Percentiles rank a stretch among this genome's conserved stretches.
Evolutionary conservation across 1,140 invertebrate species (phyloP).

Genomic region (Sinonovacula constricta): DNA sequence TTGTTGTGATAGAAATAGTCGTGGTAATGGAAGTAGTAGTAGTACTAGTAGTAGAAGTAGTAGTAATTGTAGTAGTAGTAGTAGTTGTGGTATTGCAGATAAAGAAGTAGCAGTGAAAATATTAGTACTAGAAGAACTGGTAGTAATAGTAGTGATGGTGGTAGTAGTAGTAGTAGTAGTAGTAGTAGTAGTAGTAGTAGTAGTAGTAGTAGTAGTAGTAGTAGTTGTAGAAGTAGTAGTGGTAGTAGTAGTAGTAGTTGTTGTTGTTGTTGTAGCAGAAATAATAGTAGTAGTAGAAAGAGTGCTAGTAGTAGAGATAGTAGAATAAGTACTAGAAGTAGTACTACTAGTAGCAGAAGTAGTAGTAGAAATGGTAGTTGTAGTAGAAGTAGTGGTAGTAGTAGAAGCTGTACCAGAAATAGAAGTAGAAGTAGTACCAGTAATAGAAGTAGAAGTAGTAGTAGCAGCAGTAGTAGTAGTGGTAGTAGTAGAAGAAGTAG

Average conservation of each 20-base stretch:
- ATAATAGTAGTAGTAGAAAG: constrained; percentile 5
- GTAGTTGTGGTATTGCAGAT: neutral
- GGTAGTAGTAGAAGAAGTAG: neutral
- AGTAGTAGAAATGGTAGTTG: no score
- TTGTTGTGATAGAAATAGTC: neutral
- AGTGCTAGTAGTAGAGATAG: neutral
- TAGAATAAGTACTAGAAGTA: constrained; percentile 15
- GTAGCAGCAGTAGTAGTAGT: neutral
- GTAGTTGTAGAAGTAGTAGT: constrained; percentile 52
- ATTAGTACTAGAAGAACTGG: neutral
- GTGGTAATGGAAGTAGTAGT: no score
- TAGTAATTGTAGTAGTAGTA: no score
- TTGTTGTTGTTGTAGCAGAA: neutral
- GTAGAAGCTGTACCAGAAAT: neutral
- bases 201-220: constrained; percentile 57
- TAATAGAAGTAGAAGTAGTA: constrained; percentile 16
- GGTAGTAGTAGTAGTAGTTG: constrained; percentile 43
- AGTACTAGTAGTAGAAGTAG: no score
- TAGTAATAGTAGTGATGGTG: neutral
- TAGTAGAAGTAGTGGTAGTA: constrained; percentile 27
- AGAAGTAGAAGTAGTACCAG: constrained; percentile 4
- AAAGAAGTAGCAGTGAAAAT: neutral
- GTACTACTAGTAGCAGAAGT: constrained; percentile 21
- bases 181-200: constrained; percentile 51
- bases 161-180: neutral